Evolutionary conservation across 2,888 invertebrate species (phyloP), one percentile per base, ranked within the genome.

Genomic region (Pristionchus mayeri): DNA sequence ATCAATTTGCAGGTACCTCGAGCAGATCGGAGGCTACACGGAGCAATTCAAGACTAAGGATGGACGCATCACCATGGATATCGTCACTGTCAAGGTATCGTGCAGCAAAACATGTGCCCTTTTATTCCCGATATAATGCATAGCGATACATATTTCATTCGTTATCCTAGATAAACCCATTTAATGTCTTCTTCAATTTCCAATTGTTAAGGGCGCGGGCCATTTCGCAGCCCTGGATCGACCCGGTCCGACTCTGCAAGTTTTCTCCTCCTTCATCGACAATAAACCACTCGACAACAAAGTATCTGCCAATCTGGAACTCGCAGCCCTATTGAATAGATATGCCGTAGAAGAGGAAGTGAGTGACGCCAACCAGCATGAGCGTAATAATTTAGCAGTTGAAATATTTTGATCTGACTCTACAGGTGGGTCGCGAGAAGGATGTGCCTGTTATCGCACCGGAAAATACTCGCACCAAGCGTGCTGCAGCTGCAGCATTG

Each of bases 171-270:
- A n/a, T n/a, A n/a, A n/a, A n/a, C n/a, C n/a, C n/a, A n/a, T n/a
- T n/a, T n/a, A n/a, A n/a, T n/a, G n/a, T n/a, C n/a, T n/a, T n/a
- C n/a, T n/a, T n/a, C n/a, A n/a, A n/a, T n/a, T n/a, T n/a, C n/a
- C n/a, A n/a, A n/a, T n/a, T n/a, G n/a, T n/a, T n/a, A 16, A 89
- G 86, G 90, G 90, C 57, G 96, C 96, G 18, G 96, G 96, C 0
- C 96, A 96, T 91, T 96, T 96, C 95, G 96, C 96, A 16, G 96
- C 96, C 0, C 94, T 94, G 44, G 96, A 96, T 93, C 96, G 96
- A 92, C 96, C 96, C 0, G 95, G 95, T 90, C 96, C 96, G 95
- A 95, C 96, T 1, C 94, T 95, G 27, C 95, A 96, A 52, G 63
- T 82, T 0, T 57, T 80, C 54, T 37, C 52, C 37, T 37, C 52